These are phyloP conservation scores for Brenthis ino DNA, from an alignment of 2,888 invertebrate species.

Conservation along the genomic window DNA sequence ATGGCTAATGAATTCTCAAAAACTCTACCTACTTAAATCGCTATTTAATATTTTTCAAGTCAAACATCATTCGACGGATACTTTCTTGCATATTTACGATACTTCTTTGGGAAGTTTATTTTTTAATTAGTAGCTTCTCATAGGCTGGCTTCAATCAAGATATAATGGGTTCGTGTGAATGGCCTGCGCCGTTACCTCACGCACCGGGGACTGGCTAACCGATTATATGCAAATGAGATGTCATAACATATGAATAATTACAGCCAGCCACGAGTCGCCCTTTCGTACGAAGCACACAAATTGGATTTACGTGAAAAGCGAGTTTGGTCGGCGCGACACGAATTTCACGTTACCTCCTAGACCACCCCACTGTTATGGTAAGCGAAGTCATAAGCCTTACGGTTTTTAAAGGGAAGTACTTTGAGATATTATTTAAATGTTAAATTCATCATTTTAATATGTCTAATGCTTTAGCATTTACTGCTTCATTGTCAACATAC, in stretches of 20 bases:
- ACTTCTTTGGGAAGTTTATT: constrained; percentile 74
- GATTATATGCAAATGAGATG: constrained; percentile 82
- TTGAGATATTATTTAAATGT: too few species aligned
- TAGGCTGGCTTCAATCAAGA: constrained; percentile 78
- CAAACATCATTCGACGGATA: constrained; percentile 64
- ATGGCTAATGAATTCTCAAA: not conserved
- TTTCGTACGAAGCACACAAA: constrained; percentile 75
- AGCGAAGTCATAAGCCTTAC: constrained; percentile 6
- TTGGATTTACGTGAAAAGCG: constrained; percentile 79
- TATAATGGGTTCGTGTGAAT: constrained; percentile 77
- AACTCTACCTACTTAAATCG: constrained; percentile 7
- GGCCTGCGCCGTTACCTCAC: constrained; percentile 78
- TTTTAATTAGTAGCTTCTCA: constrained; percentile 81
- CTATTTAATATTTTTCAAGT: constrained; percentile 30
- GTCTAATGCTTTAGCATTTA: too few species aligned
- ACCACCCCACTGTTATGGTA: constrained; percentile 23
- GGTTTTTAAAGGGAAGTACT: constrained; percentile 13
- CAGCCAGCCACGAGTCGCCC: constrained; percentile 76
- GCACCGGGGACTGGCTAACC: constrained; percentile 70
- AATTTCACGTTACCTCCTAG: constrained; percentile 58
- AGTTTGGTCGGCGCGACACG: constrained; percentile 65
- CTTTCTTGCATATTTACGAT: constrained; percentile 70
- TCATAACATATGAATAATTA: constrained; percentile 83
- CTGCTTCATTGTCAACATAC: too few species aligned
- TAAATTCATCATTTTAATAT: too few species aligned